Evolutionary conservation across 2,888 invertebrate species (phyloP), one percentile per base, ranked within the genome.

Genomic region (Lapara coniferarum): DNA sequence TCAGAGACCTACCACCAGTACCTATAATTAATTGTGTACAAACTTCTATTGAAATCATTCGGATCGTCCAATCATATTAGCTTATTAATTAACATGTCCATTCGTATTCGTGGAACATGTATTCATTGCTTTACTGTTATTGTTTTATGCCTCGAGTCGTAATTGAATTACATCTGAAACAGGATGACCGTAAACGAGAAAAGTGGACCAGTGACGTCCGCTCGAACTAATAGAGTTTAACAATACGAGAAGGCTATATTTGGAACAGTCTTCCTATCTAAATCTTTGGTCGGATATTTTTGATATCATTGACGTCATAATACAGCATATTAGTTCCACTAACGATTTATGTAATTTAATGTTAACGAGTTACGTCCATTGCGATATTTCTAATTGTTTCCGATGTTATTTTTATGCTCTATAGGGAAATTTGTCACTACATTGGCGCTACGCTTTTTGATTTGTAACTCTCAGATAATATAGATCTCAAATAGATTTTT

Each of bases 121-220:
- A 46, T 55, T 44, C 49, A 53, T 56, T 51, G 25, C 53, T 66
- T 68, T 70, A 68, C 56, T 56, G 52, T 66, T 68, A 70, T 70
- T 66, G 56, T 66, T 63, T 51, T 66, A 66, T 68, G 55, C 56
- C 16, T 53, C 56, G 63, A 56, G 67, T 70, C 71, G 73, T 83
- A 83, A 86, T 80, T 80, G 81, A 79, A 78, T 83, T 82, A 84
- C 76, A 75, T 76, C 75, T 68, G 68, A 49, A 76, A 77, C 84
- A 84, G 86, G 88, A 87, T 79, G 86, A 68, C 72, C 77, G 80
- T 81, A 79, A 83, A 85, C 80, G 79, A 84, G 82, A 81, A 80
- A 86, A 86, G 82, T 84, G 82, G 83, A 73, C 74, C 49, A 55
- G 66, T 68, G 73, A 51, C 77, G 76, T 76, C 78, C 75, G 76